Evolutionary conservation across 2,113 vertebrate species (phyloP), one percentile per base, ranked within the genome.

Genomic region (Paradisaea rubra): DNA sequence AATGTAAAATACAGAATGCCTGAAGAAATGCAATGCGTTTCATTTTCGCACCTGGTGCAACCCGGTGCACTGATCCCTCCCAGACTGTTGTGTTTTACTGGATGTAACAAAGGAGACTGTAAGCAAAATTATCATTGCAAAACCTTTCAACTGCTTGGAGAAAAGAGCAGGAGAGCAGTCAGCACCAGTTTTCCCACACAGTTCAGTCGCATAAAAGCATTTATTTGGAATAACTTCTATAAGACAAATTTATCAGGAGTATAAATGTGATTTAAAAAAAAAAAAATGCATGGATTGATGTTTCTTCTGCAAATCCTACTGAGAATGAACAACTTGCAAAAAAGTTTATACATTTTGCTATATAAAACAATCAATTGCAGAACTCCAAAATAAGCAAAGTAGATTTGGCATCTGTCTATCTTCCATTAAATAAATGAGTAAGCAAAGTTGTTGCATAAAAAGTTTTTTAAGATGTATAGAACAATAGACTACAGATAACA

Each of bases 61-160:
- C 31, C 49, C 20, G 59, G 73, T 54, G 45, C 68, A 31, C 63
- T 11, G 41, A 89, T 86, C 57, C 54, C 57, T 87, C 74, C 81
- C 81, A 81, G 78, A 35, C 21, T 89, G 74, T n/a, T 88, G 64
- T 74, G 27, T 54, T 94, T 86, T 63, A 63, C 37, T 74, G 60
- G 13, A 60, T 78, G 47, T 66, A 91, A 86, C 74, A 93, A 86
- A 91, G 39, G 35, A 77, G 20, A 49, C 37, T 23, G 41, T 28
- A 88, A 86, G 65, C 60, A 83, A 83, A 91, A 88, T 90, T 84
- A 88, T 35, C 72, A 90, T 90, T 91, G 88, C 69, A 79, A 97
- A 95, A 94, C 53, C 69, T 91, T 89, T 76, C 66, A 78, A n/a
- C 69, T 60, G 31, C 77, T 91, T 17, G 8, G 30, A 80, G 74